phyloP scores from a whole-genome alignment of 2,797 vertebrate genomes.

The Pantherophis alleghaniensis region DNA sequence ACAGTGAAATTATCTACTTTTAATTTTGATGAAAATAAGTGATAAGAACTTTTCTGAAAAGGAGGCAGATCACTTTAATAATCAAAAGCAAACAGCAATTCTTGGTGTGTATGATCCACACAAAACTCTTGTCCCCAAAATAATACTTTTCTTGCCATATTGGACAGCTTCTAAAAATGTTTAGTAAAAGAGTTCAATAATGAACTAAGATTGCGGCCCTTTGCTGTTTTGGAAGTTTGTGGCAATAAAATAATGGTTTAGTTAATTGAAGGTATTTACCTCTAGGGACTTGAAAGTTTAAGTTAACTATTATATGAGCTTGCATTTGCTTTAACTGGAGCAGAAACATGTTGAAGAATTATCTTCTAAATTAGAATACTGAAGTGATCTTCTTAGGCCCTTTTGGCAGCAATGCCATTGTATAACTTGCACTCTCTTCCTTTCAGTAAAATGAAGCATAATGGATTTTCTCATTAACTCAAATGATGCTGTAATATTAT shows the following conservation, averaged over 20 bases:
- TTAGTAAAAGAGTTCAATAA: not conserved
- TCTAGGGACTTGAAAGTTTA: not conserved
- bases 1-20: fast-evolving
- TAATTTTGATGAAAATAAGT: not conserved
- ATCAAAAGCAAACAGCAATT: not conserved
- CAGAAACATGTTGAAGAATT: not conserved
- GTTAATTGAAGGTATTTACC: not conserved
- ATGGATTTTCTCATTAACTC: not conserved
- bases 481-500: not conserved
- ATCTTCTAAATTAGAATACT: not conserved
- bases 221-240: not conserved
- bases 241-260: not conserved
- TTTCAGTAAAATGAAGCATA: not conserved
- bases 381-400: not conserved
- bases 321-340: not conserved
- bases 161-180: not conserved
- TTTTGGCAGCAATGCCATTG: not conserved
- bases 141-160: constrained; percentile 9
- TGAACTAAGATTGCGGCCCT: not conserved
- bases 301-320: not conserved
- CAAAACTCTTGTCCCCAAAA: not conserved
- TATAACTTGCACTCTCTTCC: not conserved
- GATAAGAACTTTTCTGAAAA: not conserved
- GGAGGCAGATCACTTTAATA: not conserved
- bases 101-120: not conserved